Base-by-base conservation (phyloP, 2,888 invertebrate genomes). In the Phrixothrix hirtus region DNA sequence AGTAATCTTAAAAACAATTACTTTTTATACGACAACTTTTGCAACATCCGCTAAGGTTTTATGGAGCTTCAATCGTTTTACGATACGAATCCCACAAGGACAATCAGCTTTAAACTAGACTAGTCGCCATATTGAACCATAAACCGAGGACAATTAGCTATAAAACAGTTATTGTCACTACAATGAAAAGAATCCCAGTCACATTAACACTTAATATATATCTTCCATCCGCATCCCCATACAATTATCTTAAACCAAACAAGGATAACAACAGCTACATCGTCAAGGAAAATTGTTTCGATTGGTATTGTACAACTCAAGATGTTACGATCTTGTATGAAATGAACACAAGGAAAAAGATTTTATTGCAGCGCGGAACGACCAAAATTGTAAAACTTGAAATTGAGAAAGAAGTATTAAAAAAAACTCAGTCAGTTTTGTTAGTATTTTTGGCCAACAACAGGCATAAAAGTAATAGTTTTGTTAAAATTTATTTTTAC, bases 61-160 rank as follows among this genome's bases (percentile, higher is more conserved):
- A 71, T 66, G 64, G 60, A 58, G 58, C 60, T 63, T 55, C 51
- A 59, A 69, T 71, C 64, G 70, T 60, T 72, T 75, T 74, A 75
- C 66, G 70, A 65, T 59, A 41, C 51, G 60, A 63, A 61, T 72
- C 75, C 66, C 74, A 49, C 31, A 71, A 63, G 76, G 63, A 74
- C 74, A 75, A 76, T 76, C 74, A 73, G 69, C 68, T 75, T 75
- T 74, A 74, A 75, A 75, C 70, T 71, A 69, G 73, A 70, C 69
- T 70, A 66, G 70, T 69, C 69, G 73, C 75, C 75, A 76, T 76
- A 76, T 76, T 76, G 75, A 70, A 69, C 61, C 72, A 75, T 75
- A 76, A 75, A 76, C 72, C 75, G 71, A 75, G 74, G 71, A 72
- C 76, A 76, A 76, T 76, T 76, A 75, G 72, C 75, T 63, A 75